Percentiles rank a stretch among this genome's conserved stretches.
Evolutionary conservation across 2,888 invertebrate genomes (phyloP).

Genomic region (Heliconius cydno): DNA sequence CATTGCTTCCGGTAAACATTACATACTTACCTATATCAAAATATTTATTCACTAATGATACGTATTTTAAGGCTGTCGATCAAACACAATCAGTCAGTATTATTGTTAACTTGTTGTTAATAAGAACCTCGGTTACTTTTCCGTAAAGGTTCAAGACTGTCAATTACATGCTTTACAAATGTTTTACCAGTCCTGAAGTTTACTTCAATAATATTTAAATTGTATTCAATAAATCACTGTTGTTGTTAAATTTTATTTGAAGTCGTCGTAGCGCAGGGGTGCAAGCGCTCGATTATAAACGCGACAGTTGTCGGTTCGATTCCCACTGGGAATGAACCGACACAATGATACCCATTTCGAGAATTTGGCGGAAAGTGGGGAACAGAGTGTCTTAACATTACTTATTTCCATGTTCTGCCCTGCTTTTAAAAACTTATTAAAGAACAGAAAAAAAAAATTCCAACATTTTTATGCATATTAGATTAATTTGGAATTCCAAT

Average conservation of each 20-base stretch:
- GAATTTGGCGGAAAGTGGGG: too few species aligned
- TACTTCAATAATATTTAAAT: not conserved
- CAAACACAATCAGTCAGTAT: conserved; percentile 49
- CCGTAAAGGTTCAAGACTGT: conserved; percentile 30
- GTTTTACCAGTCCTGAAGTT: not conserved
- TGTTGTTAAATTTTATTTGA: not conserved
- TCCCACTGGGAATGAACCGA: too few species aligned
- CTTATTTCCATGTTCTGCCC: too few species aligned
- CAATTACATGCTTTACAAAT: conserved; percentile 21
- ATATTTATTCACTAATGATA: conserved; percentile 46
- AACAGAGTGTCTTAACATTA: too few species aligned
- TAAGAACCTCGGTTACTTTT: conserved; percentile 22
- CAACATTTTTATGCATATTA: too few species aligned
- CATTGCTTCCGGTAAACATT: not conserved
- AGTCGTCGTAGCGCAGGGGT: too few species aligned
- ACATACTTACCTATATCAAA: conserved; percentile 30
- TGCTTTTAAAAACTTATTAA: too few species aligned
- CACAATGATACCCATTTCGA: too few species aligned
- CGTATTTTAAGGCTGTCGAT: conserved; percentile 49
- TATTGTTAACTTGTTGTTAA: conserved; percentile 40
- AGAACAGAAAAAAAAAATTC: too few species aligned
- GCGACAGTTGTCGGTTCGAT: too few species aligned
- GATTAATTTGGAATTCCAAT: too few species aligned
- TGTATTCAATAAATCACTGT: not conserved
- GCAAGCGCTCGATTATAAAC: too few species aligned